phyloP scores from a whole-genome alignment of 2,113 vertebrate genomes.

The Chrysochloris asiatica region DNA sequence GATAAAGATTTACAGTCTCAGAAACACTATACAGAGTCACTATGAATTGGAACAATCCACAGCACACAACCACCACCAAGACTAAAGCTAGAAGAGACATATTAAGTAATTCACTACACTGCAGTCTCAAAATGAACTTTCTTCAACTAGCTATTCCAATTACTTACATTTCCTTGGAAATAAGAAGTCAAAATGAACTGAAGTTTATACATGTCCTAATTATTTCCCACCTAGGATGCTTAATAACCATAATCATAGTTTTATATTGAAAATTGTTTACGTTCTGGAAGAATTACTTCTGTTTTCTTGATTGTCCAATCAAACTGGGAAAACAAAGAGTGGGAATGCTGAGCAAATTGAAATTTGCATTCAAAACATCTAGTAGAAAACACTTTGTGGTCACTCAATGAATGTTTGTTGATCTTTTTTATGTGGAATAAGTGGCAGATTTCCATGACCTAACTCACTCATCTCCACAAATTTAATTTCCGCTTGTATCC shows the following conservation, averaged over 20 bases:
- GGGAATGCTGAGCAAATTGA: neutral
- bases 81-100: too few species aligned
- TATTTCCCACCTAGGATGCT: neutral
- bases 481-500: neutral
- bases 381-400: neutral
- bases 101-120: too few species aligned
- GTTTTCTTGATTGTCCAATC: neutral
- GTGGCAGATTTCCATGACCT: too few species aligned
- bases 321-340: neutral
- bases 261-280: constrained; percentile 9
- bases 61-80: too few species aligned
- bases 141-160: neutral
- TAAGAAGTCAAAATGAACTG: neutral
- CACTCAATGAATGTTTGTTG: neutral
- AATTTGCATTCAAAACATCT: neutral
- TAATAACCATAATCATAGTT: neutral
- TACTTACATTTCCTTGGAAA: constrained; percentile 33
- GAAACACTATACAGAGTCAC: too few species aligned
- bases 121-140: too few species aligned
- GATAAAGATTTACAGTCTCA: too few species aligned
- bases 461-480: neutral
- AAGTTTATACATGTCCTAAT: neutral
- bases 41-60: too few species aligned
- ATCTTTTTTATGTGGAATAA: too few species aligned
- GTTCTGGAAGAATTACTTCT: neutral